Evolutionary conservation across 1,140 invertebrate species (phyloP), one percentile per base, ranked within the genome.

Genomic region (Lysiphlebus fabarum): DNA sequence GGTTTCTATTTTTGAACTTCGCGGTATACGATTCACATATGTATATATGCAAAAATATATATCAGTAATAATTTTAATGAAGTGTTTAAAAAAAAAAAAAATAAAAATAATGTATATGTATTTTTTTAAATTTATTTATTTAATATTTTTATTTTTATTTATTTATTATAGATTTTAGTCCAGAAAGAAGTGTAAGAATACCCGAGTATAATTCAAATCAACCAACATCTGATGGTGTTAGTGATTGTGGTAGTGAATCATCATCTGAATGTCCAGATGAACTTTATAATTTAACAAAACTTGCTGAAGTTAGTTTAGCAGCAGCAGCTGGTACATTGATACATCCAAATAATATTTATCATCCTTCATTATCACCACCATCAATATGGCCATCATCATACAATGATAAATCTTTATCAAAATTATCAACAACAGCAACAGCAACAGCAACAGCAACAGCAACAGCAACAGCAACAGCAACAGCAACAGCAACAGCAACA

Each of bases 201-300:
- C 67, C 72, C 4, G 76, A 81, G 43, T 76, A 73, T 58, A 67
- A 69, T 38, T 65, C 69, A 47, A 69, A 68, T 55, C 78, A 75
- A 58, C 72, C 71, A 56, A 76, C 70, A 5, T 79, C 78, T 12
- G 78, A 78, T 59, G 78, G 76, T 6, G 77, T 74, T 7, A 78
- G 77, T 54, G 76, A 78, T 42, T 80, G 76, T 59, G 75, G 74
- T 6, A 79, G 76, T 58, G 76, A 79, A 33, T 74, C 69, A 10
- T 75, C 74, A 4, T 74, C 71, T 12, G 82, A 82, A 62, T 82
- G 85, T 74, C 85, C 85, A 5, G 86, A 88, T 62, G 86, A 89
- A 65, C 78, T 90, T 11, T 90, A 88, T 74, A 90, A 90, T 65
- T 78, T 90, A 9, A 89, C 86, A 7, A 87, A 90, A 70, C 73